phyloP scores from a whole-genome alignment of 2,113 vertebrate species.

The Leucosticte australis region DNA sequence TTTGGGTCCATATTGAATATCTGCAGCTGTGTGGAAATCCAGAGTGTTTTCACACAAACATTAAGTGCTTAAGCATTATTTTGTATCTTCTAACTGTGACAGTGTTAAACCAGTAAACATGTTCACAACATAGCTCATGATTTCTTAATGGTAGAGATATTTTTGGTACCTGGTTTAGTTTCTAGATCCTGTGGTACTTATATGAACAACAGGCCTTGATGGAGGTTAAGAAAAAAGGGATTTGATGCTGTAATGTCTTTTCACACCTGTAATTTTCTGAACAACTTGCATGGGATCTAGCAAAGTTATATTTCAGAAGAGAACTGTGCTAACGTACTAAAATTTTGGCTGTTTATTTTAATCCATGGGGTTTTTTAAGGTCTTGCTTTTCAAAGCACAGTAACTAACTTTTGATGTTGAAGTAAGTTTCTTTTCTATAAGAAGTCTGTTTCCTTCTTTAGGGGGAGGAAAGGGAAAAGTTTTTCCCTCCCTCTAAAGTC shows the following conservation, averaged over 20 bases:
- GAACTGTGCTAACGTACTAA: neutral
- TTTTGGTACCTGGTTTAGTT: neutral
- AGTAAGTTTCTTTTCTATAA: neutral
- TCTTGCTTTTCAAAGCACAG: neutral
- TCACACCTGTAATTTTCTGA: neutral
- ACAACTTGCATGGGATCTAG: neutral
- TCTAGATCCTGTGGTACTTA: neutral
- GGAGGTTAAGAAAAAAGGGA: neutral
- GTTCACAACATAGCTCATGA: neutral
- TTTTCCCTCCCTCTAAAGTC: neutral
- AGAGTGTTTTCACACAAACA: neutral
- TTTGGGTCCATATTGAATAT: neutral
- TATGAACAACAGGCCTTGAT: neutral
- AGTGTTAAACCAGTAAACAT: neutral
- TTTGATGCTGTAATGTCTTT: neutral
- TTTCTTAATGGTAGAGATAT: neutral
- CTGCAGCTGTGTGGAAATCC: neutral
- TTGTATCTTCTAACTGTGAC: neutral
- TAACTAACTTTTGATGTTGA: neutral
- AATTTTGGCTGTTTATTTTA: neutral
- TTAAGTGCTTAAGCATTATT: neutral
- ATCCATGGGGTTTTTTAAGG: neutral
- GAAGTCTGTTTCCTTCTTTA: neutral
- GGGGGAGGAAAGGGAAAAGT: neutral
- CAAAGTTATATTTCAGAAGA: neutral